Evolutionary conservation across 2,797 vertebrate genomes (phyloP).

Genomic region (Threskiornis aethiopicus): DNA sequence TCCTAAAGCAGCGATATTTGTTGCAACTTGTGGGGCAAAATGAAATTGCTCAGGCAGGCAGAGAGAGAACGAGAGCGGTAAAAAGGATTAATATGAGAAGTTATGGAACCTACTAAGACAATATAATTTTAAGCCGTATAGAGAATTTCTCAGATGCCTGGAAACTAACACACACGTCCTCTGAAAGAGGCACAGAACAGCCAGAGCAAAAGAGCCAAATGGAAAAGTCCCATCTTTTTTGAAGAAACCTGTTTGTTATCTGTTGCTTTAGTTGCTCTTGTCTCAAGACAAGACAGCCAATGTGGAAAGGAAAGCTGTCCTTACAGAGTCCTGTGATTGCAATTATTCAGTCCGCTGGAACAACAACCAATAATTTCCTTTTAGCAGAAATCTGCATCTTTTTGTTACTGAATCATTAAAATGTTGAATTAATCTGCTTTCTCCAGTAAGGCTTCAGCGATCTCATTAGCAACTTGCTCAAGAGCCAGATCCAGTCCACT

Average conservation of each 20-base stretch:
- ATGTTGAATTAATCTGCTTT: neutral
- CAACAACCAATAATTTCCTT: neutral
- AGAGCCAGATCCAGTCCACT: neutral
- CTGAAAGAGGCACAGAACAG: neutral
- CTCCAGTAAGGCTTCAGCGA: neutral
- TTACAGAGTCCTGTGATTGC: neutral
- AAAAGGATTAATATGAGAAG: neutral
- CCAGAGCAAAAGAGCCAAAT: neutral
- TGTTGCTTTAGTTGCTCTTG: neutral
- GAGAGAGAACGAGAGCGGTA: neutral
- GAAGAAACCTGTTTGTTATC: neutral
- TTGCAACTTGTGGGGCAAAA: neutral
- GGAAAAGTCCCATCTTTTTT: neutral
- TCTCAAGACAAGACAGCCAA: neutral
- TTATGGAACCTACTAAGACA: neutral
- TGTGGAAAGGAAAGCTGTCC: neutral
- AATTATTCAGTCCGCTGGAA: neutral
- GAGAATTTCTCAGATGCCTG: neutral
- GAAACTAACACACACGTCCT: neutral
- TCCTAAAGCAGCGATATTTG: neutral
- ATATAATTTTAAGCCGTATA: neutral
- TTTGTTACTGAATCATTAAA: neutral
- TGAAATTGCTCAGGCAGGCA: neutral
- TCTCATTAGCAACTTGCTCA: neutral
- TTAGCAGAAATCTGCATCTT: neutral